A percentile compares a stretch with the other conserved stretches of the same genome.
phyloP scores from a whole-genome alignment of 1,140 invertebrate genomes.

The Dendrolimus kikuchii region DNA sequence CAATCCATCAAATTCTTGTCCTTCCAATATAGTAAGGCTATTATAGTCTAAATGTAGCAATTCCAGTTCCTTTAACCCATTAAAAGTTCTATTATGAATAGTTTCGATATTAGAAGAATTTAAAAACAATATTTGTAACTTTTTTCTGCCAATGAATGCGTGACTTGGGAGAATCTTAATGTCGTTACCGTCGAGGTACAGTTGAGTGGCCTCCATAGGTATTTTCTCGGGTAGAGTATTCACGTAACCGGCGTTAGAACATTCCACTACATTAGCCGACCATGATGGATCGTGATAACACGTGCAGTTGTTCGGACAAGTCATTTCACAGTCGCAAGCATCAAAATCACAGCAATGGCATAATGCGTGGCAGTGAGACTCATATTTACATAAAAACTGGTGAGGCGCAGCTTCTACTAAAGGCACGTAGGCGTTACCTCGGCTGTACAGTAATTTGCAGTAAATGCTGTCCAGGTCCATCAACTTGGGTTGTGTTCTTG shows the following conservation, averaged over 20 bases:
- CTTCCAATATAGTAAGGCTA: slow-evolving; percentile 80
- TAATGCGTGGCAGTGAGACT: slow-evolving; percentile 90
- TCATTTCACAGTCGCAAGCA: slow-evolving; percentile 96
- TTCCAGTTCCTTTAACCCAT: slow-evolving; percentile 87
- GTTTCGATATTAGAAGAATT: slow-evolving; percentile 89
- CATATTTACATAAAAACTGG: slow-evolving; percentile 93
- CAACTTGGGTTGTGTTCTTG: slow-evolving; percentile 86
- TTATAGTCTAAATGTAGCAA: slow-evolving; percentile 89
- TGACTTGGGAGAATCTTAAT: slow-evolving; percentile 85
- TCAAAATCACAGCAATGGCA: slow-evolving; percentile 96
- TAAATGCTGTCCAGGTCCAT: slow-evolving; percentile 91
- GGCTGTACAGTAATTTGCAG: slow-evolving; percentile 89
- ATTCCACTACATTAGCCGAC: slow-evolving; percentile 94
- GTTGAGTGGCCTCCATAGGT: slow-evolving; percentile 93
- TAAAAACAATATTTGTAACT: slow-evolving; percentile 85
- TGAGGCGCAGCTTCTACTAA: slow-evolving; percentile 87
- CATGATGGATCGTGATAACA: slow-evolving; percentile 95
- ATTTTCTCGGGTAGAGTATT: slow-evolving; percentile 85
- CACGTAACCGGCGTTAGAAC: slow-evolving; percentile 82
- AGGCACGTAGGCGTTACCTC: slow-evolving; percentile 84
- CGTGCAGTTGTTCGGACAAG: slow-evolving; percentile 90
- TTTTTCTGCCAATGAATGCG: slow-evolving; percentile 92
- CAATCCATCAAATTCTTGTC: slow-evolving; percentile 86
- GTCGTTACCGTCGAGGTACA: slow-evolving; percentile 92
- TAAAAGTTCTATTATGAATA: slow-evolving; percentile 92